phyloP scores from a whole-genome alignment of 2,113 vertebrate genomes.

The Propithecus coquereli region DNA sequence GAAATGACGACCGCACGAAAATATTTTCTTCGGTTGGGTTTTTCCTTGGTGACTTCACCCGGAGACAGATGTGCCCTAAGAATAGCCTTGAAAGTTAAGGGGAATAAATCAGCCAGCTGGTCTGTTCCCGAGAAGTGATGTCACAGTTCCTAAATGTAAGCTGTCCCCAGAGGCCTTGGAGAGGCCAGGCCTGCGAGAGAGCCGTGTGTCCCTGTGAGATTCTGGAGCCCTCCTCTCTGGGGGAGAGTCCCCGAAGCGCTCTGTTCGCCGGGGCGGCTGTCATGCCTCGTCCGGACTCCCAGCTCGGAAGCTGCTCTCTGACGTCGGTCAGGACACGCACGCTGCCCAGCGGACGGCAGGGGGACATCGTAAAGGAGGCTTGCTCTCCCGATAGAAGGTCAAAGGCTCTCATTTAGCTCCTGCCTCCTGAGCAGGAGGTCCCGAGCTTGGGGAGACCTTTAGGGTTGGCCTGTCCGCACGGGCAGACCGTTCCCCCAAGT shows the following conservation, averaged over 20 bases:
- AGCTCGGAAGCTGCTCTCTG: not conserved
- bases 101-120: conserved; percentile 12
- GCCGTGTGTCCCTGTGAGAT: not conserved
- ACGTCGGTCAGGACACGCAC: fast-evolving
- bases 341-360: not conserved
- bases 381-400: not conserved
- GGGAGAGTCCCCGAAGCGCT: not conserved
- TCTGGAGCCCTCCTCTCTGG: not conserved
- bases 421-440: not conserved
- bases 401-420: not conserved
- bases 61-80: conserved; percentile 60
- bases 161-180: not conserved
- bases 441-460: not conserved
- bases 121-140: conserved; percentile 44
- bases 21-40: conserved; percentile 33
- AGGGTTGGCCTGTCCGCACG: no score
- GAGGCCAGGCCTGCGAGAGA: not conserved
- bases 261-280: no score
- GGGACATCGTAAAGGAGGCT: no score
- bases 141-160: conserved; percentile 24
- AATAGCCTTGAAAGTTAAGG: conserved; percentile 29
- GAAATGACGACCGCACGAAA: conserved; percentile 16
- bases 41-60: conserved; percentile 65
- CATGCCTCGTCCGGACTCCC: not conserved
- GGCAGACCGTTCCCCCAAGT: not conserved